Percentiles rank a stretch among this genome's conserved stretches.
phyloP scores from a whole-genome alignment of 1,140 invertebrate species.

The Drosophila mauritiana region DNA sequence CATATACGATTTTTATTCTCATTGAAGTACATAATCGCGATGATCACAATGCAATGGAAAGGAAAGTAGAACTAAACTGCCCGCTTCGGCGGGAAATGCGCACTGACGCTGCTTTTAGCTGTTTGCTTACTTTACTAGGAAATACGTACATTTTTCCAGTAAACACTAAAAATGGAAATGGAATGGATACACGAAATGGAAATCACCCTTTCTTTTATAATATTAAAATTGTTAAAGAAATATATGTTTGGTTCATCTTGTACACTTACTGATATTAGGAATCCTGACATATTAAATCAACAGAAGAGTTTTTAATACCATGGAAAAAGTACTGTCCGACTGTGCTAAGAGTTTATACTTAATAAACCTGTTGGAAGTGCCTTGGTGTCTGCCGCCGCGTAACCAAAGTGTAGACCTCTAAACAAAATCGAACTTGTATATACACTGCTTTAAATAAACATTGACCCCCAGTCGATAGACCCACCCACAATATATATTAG shows the following conservation, averaged over 20 bases:
- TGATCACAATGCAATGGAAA: conserved; percentile 6
- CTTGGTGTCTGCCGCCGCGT: background rate
- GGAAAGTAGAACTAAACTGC: conserved; percentile 20
- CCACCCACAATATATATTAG: background rate
- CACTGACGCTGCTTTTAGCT: conserved; percentile 46
- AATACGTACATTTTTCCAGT: conserved; percentile 48
- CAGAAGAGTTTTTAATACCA: background rate
- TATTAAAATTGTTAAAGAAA: background rate
- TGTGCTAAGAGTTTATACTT: background rate
- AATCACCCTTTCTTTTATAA: conserved; percentile 3
- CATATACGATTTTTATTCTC: background rate
- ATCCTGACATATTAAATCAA: background rate
- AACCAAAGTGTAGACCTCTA: background rate
- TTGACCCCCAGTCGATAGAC: conserved; percentile 11
- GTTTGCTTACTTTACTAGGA: conserved; percentile 63
- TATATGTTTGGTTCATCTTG: background rate
- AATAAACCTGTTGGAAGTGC: background rate
- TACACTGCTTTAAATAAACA: conserved; percentile 17
- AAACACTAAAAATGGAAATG: conserved; percentile 4
- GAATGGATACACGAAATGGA: no score
- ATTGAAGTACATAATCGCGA: conserved; percentile 41
- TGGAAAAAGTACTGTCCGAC: no score
- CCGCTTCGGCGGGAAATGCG: conserved; percentile 37
- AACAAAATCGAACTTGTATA: conserved; percentile 1
- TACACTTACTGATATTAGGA: background rate